A percentile compares a stretch with the other conserved stretches of the same genome.
Conservation (phyloP, 2,113 vertebrate genomes). For the Scomber colias region DNA sequence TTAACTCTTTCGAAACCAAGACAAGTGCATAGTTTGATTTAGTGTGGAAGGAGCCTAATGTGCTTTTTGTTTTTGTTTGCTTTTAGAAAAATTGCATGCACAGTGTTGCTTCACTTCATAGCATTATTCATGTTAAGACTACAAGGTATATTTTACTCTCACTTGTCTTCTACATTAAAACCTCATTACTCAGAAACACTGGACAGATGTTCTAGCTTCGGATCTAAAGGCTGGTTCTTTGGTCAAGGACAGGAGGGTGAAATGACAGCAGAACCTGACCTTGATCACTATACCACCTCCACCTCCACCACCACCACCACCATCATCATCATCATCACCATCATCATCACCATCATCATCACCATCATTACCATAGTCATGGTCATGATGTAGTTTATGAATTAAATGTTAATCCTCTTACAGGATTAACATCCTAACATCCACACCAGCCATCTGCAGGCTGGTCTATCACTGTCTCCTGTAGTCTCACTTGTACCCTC, state of each 20-base stretch:
- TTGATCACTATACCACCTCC: constrained; percentile 13
- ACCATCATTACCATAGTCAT: constrained; percentile 61
- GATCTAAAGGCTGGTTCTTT: not conserved
- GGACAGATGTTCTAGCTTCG: constrained; percentile 16
- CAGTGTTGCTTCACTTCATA: not conserved
- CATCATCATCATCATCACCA: constrained; percentile 37
- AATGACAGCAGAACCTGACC: constrained; percentile 40
- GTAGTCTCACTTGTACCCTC: constrained; percentile 48
- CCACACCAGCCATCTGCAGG: constrained; percentile 76
- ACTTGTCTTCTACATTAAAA: constrained; percentile 1
- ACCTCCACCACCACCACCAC: constrained; percentile 10
- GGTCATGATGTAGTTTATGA: constrained; percentile 75
- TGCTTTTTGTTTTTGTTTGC: not conserved
- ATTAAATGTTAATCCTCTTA: constrained; percentile 77
- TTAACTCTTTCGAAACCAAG: not conserved
- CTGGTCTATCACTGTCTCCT: constrained; percentile 52
- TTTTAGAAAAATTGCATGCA: not conserved
- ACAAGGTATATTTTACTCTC: not conserved
- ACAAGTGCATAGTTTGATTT: not conserved
- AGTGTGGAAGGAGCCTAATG: not conserved
- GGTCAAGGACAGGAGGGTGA: constrained; percentile 13
- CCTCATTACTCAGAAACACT: not conserved
- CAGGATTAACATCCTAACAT: constrained; percentile 75
- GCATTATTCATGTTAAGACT: not conserved
- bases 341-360: constrained; percentile 19